These are phyloP conservation scores for Microplitis deprimator DNA, from an alignment of 2,888 invertebrate species.

Conservation along the genomic window DNA sequence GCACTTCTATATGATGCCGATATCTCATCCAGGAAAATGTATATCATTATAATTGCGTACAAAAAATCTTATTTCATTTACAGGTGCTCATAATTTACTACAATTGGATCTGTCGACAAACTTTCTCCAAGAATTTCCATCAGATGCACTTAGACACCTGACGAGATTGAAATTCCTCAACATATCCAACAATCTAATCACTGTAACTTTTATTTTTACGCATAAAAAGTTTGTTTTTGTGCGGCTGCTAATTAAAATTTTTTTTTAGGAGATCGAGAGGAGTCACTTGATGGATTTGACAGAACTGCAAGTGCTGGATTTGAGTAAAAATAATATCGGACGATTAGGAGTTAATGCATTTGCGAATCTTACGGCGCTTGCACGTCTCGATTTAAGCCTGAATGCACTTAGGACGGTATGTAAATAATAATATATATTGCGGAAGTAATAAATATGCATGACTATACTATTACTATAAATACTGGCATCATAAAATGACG, in stretches of 20 bases:
- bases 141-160: conserved; percentile 82
- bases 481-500: neutral
- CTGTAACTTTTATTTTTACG: conserved; percentile 72
- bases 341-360: conserved; percentile 88
- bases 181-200: conserved; percentile 88
- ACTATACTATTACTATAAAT: neutral
- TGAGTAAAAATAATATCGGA: conserved; percentile 88
- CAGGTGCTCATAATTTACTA: conserved; percentile 81
- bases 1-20: neutral
- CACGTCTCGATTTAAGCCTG: conserved; percentile 85
- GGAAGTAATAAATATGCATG: neutral
- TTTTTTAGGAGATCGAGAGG: conserved; percentile 83
- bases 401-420: conserved; percentile 89
- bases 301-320: conserved; percentile 82
- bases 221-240: neutral
- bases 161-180: conserved; percentile 81
- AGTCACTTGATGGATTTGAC: conserved; percentile 79
- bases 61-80: conserved; percentile 30
- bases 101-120: conserved; percentile 89
- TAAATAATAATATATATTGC: conserved; percentile 48
- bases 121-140: conserved; percentile 86
- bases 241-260: conserved; percentile 35
- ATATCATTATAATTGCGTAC: conserved; percentile 8
- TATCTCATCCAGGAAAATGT: neutral
- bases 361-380: conserved; percentile 80